Evolutionary conservation across 2,113 vertebrate species (phyloP).

Genomic region (Carassius gibelio): DNA sequence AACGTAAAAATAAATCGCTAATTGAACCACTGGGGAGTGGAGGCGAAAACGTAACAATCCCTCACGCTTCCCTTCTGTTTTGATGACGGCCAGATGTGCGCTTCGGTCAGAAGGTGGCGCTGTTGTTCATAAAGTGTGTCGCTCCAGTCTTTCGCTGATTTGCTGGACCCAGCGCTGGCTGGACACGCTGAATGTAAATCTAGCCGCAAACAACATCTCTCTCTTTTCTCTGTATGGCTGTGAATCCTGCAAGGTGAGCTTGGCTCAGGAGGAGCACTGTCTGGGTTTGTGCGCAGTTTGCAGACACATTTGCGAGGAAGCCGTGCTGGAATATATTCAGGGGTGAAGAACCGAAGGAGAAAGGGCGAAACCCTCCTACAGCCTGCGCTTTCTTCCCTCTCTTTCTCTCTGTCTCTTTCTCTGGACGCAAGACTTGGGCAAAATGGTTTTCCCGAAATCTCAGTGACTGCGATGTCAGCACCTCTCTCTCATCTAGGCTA

Average conservation of each 20-base stretch:
- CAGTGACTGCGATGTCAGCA: constrained; percentile 45
- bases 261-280: constrained; percentile 33
- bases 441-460: constrained; percentile 23
- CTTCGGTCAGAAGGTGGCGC: constrained; percentile 52
- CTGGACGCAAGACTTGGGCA: constrained; percentile 29
- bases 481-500: constrained; percentile 6
- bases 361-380: constrained; percentile 37
- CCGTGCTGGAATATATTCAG: constrained; percentile 29
- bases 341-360: constrained; percentile 37
- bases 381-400: constrained; percentile 22
- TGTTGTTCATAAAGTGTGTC: constrained; percentile 30
- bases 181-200: constrained; percentile 56
- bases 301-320: constrained; percentile 22
- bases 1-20: not conserved
- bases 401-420: not conserved
- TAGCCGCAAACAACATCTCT: constrained; percentile 46
- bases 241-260: constrained; percentile 25
- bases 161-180: constrained; percentile 42
- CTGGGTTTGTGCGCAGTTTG: constrained; percentile 22
- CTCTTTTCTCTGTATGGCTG: constrained; percentile 44
- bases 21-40: not conserved
- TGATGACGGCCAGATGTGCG: not conserved
- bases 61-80: not conserved
- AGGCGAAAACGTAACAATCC: not conserved
- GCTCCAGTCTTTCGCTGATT: constrained; percentile 21